Conservation (phyloP, 2,888 invertebrate species). For the Eupithecia centaureata region DNA sequence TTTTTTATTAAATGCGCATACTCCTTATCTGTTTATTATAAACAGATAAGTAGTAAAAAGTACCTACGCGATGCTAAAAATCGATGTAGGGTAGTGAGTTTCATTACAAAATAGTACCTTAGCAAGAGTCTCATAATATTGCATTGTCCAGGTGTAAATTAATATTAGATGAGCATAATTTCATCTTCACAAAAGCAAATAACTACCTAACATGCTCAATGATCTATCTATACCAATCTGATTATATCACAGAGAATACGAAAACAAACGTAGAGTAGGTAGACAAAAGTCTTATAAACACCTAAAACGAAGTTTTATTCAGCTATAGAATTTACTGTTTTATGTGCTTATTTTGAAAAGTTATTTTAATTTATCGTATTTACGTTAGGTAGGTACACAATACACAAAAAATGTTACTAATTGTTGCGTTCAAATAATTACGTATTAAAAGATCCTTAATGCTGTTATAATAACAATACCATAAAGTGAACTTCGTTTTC, state of each 20-base stretch:
- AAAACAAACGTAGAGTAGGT: constrained; percentile 41
- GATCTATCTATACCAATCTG: constrained; percentile 17
- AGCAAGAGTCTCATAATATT: background rate
- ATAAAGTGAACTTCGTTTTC: constrained; percentile 46
- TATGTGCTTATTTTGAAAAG: background rate
- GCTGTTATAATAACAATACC: background rate
- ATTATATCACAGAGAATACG: constrained; percentile 63
- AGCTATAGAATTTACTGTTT: background rate
- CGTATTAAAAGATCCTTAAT: background rate
- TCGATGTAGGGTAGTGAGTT: background rate
- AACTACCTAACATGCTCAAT: background rate
- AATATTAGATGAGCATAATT: constrained; percentile 12
- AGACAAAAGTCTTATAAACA: constrained; percentile 41
- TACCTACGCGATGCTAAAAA: too few relatives aligned
- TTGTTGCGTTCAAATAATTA: constrained; percentile 60
- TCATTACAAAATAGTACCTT: background rate
- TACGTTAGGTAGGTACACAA: background rate
- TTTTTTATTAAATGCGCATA: background rate
- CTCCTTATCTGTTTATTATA: background rate
- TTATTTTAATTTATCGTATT: background rate
- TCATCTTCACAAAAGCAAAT: background rate
- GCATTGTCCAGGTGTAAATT: background rate
- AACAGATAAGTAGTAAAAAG: too few relatives aligned
- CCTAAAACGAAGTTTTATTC: constrained; percentile 21
- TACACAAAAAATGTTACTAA: background rate